These are phyloP conservation scores for Natator depressus DNA, from an alignment of 2,113 vertebrate species.

Conservation along the genomic window DNA sequence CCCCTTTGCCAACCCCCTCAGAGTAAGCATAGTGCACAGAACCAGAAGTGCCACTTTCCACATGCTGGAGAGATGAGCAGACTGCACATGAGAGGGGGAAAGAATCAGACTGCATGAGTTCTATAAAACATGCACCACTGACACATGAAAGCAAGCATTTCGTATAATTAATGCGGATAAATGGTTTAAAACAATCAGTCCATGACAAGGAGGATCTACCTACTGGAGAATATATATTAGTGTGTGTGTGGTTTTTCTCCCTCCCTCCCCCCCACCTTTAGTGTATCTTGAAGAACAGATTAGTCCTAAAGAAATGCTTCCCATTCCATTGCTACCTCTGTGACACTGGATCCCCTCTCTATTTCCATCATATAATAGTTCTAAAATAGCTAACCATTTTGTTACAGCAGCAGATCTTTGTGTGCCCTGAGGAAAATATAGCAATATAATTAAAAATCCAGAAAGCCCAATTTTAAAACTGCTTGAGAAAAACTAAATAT, in stretches of 20 bases:
- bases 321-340: not conserved
- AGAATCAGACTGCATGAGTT: not conserved
- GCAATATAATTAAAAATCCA: not conserved
- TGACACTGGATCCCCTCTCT: not conserved
- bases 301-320: not conserved
- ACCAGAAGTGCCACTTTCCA: conserved; percentile 63
- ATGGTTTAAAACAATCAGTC: not conserved
- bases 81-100: not conserved
- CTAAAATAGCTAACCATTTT: not conserved
- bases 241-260: not conserved
- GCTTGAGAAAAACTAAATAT: not conserved
- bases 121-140: not conserved
- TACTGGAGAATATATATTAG: not conserved
- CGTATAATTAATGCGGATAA: not conserved
- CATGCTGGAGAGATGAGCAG: conserved; percentile 10
- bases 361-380: not conserved
- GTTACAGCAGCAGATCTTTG: not conserved
- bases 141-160: not conserved
- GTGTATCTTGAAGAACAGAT: not conserved
- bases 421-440: not conserved
- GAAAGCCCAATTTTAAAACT: not conserved
- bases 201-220: not conserved
- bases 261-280: not conserved
- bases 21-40: conserved; percentile 36
- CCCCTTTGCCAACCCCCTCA: conserved; percentile 30